phyloP scores from a whole-genome alignment of 2,113 vertebrate species.

The Grammomys dolichurus region DNA sequence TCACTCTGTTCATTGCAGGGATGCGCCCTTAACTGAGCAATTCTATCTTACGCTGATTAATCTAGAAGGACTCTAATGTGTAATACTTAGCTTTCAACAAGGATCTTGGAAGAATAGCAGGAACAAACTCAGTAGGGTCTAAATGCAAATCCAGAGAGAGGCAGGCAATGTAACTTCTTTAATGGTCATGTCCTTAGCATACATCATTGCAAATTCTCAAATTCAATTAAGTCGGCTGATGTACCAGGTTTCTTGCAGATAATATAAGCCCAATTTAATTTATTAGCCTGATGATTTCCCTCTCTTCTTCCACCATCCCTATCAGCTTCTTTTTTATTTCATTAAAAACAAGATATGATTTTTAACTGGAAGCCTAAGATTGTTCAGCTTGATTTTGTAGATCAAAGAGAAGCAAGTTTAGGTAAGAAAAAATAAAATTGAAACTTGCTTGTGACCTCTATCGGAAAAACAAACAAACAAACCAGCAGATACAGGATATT shows the following conservation, averaged over 20 bases:
- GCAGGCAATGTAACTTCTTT: conserved; percentile 37
- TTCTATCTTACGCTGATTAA: conserved; percentile 46
- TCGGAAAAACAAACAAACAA: conserved; percentile 50
- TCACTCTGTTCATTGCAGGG: neutral
- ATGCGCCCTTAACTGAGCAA: conserved; percentile 9
- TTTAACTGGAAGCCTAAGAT: conserved; percentile 50
- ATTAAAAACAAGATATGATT: conserved; percentile 19
- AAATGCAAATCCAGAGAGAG: conserved; percentile 37
- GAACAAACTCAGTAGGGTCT: conserved; percentile 40
- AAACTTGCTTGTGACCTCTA: conserved; percentile 74
- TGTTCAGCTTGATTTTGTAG: conserved; percentile 62
- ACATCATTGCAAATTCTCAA: conserved; percentile 51
- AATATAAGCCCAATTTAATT: conserved; percentile 61
- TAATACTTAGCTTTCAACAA: conserved; percentile 36
- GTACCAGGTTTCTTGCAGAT: conserved; percentile 44
- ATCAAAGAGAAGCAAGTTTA: conserved; percentile 72
- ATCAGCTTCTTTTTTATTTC: neutral
- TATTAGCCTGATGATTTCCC: conserved; percentile 45
- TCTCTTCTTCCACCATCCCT: neutral
- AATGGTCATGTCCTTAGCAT: neutral
- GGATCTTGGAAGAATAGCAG: neutral
- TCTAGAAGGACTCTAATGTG: neutral
- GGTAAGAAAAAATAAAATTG: conserved; percentile 72
- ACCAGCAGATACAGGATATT: neutral
- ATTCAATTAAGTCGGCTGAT: conserved; percentile 54